These are phyloP conservation scores for Caenorhabditis zanzibari DNA, from an alignment of 2,888 invertebrate species.

Conservation along the genomic window DNA sequence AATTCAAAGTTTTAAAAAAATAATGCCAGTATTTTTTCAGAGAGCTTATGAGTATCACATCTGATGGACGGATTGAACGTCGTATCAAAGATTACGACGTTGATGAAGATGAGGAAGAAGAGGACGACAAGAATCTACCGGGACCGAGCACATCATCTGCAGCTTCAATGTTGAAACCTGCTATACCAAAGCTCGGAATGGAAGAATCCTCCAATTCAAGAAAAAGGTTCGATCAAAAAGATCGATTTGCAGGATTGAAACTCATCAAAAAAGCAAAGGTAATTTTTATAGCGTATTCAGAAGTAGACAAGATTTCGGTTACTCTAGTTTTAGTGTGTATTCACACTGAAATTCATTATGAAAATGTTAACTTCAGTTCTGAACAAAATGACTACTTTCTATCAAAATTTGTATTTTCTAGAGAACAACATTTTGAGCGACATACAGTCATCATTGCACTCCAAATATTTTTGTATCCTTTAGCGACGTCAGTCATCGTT, in stretches of 20 bases:
- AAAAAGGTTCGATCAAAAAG: slow-evolving; percentile 67
- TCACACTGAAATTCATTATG: too few species aligned
- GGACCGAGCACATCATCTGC: slow-evolving; percentile 28
- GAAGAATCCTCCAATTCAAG: slow-evolving; percentile 1
- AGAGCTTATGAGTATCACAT: slow-evolving; percentile 71
- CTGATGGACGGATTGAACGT: slow-evolving; percentile 73
- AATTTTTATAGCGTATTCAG: neutral
- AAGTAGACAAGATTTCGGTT: too few species aligned
- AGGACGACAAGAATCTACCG: slow-evolving; percentile 38
- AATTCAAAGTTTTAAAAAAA: neutral
- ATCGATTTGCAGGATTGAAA: slow-evolving; percentile 68
- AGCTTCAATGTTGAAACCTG: slow-evolving; percentile 18
- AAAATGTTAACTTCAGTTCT: too few species aligned
- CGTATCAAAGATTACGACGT: slow-evolving; percentile 41
- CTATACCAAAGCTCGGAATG: slow-evolving; percentile 26
- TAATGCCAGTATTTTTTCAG: too few species aligned
- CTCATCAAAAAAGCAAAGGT: slow-evolving; percentile 72
- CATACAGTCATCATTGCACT: neutral
- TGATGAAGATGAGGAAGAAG: slow-evolving; percentile 19
- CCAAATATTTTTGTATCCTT: slow-evolving; percentile 3
- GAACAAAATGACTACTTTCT: neutral
- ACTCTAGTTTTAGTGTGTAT: too few species aligned
- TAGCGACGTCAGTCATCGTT: neutral
- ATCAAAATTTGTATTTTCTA: neutral
- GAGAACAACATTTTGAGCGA: too few species aligned